Percentiles rank a stretch among this genome's conserved stretches.
phyloP scores from a whole-genome alignment of 1,140 invertebrate genomes.

The Calliphora vicina region DNA sequence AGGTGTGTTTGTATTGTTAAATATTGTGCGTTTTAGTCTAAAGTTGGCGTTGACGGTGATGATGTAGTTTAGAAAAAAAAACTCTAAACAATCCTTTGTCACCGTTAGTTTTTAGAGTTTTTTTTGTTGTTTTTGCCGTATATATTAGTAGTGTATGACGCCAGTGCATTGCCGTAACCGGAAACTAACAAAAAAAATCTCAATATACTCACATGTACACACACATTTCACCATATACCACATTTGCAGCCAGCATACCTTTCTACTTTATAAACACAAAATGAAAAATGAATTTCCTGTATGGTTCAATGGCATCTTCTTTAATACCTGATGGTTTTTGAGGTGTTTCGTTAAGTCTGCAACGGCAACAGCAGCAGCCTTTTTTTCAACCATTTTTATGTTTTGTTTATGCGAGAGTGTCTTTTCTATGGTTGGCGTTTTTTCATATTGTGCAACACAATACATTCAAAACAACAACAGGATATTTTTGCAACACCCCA shows the following conservation, averaged over 20 bases:
- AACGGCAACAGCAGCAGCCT: not conserved
- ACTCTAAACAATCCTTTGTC: not conserved
- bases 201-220: not conserved
- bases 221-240: not conserved
- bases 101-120: not conserved
- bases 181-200: not conserved
- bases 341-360: not conserved
- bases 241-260: not conserved
- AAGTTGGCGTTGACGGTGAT: not conserved
- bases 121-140: not conserved
- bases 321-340: not conserved
- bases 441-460: too few species aligned
- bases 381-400: not conserved
- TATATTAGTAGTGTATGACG: not conserved
- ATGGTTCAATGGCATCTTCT: conserved; percentile 8
- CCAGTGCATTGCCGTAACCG: not conserved
- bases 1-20: not conserved
- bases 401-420: not conserved
- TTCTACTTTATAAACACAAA: not conserved
- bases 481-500: too few species aligned
- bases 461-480: too few species aligned
- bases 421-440: too few species aligned
- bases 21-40: not conserved
- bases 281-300: conserved; percentile 10
- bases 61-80: not conserved